Evolutionary conservation across 1,140 invertebrate genomes (phyloP).

Genomic region (Zaprionus ornatus): DNA sequence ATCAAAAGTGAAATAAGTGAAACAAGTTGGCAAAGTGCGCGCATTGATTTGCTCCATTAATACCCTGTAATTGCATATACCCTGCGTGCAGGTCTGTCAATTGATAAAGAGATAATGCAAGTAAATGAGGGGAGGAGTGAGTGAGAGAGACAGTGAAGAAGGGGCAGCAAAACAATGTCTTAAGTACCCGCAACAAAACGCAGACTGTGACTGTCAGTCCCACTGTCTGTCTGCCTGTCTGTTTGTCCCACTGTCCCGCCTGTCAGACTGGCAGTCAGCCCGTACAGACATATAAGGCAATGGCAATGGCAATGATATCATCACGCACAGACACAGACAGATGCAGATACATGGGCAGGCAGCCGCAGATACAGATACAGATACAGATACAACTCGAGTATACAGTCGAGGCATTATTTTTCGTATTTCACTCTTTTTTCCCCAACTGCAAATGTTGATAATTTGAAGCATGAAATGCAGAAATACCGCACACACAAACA

Average conservation of each 20-base stretch:
- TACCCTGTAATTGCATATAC: constrained; percentile 8
- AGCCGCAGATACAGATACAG: constrained; percentile 31
- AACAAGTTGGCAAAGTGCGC: constrained; percentile 31
- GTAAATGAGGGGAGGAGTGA: constrained; percentile 11
- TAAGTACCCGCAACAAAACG: constrained; percentile 44
- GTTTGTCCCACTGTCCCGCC: not conserved
- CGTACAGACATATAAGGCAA: constrained; percentile 41
- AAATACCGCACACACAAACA: constrained; percentile 46
- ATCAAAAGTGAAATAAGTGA: constrained; percentile 39
- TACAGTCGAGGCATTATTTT: constrained; percentile 53
- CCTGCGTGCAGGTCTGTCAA: constrained; percentile 71
- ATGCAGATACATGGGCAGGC: constrained; percentile 2
- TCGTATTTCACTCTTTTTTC: constrained; percentile 44
- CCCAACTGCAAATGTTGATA: constrained; percentile 58
- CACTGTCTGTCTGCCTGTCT: constrained; percentile 22
- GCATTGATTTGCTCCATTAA: constrained; percentile 31
- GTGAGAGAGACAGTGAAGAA: constrained; percentile 25
- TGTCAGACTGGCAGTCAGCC: constrained; percentile 24
- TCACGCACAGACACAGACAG: constrained; percentile 24
- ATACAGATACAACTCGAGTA: constrained; percentile 31
- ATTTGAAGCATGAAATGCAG: constrained; percentile 68
- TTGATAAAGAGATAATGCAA: constrained; percentile 75
- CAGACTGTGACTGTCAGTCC: constrained; percentile 35
- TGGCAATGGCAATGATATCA: constrained; percentile 49
- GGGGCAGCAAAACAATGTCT: constrained; percentile 21